Base-by-base conservation (phyloP, 1,140 invertebrate species). In the Batillaria attramentaria region DNA sequence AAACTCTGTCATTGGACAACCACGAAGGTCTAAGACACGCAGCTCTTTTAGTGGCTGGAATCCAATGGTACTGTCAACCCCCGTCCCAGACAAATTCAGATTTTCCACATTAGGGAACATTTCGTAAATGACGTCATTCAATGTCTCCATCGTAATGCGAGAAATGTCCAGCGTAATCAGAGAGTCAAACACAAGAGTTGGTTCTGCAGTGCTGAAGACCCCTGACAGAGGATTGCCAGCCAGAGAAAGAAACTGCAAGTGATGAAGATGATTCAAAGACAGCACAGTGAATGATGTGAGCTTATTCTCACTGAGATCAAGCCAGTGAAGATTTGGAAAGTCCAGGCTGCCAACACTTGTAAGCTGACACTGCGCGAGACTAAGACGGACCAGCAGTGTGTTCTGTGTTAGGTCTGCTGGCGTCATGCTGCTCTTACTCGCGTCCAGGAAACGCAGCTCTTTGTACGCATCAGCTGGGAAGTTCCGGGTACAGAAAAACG, bases 31-130 rank as follows among this genome's bases (percentile, higher is more conserved):
- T 10, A 70, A 24, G 16, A 70, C 42, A n/a, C 70, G 28, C 46
- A 85, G 70, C 31, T 78, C 79, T 13, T 18, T 57, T 24, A 79
- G 46, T 16, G 54, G 69, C n/a, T 82, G 43, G 42, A 85, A 84
- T 13, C 81, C 78, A 24, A 69, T 50, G 18, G 37, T 18, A 24
- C 65, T 73, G n/a, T 79, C 73, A 20, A 13, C 24, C 4, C 42
- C 37, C 24, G 83, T 73, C 8, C 68, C 31, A 60, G 77, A 54
- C 3, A 82, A 37, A 72, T 82, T 77, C 2, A 83, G 65, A 62
- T 39, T n/a, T 39, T 66, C 24, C 3, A 82, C 54, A 35, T 69
- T 41, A 24, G 60, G 31, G 8, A 79, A 50, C 20, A 8, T 18
- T 28, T 10, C 16, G 33, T 78, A 70, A 1, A 65, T 65, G 16